A percentile compares a stretch with the other conserved stretches of the same genome.
These are phyloP conservation scores for Heptranchias perlo DNA, from an alignment of 2,113 vertebrate species.

Conservation along the genomic window DNA sequence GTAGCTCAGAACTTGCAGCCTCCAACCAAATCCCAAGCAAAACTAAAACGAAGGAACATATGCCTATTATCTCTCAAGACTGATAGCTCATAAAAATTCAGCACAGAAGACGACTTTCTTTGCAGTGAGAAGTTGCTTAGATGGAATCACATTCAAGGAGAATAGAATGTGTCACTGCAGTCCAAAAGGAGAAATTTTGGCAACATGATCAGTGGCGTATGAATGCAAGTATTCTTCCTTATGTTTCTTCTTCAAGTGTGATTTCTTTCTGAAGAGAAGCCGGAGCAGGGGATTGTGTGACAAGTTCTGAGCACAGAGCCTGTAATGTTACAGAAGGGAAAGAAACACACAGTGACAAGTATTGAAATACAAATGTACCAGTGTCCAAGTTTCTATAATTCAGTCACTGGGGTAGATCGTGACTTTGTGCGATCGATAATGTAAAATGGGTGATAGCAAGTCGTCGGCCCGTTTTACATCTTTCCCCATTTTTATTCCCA, in stretches of 20 bases:
- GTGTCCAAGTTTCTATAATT: background rate
- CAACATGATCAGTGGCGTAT: background rate
- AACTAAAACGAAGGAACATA: background rate
- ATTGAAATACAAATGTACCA: background rate
- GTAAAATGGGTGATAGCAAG: background rate
- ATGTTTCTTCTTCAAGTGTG: background rate
- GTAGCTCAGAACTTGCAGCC: background rate
- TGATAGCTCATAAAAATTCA: background rate
- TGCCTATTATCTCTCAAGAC: background rate
- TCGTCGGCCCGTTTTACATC: background rate
- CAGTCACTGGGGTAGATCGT: background rate
- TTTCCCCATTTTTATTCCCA: no score
- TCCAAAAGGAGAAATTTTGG: background rate
- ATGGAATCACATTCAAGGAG: background rate
- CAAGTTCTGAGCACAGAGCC: background rate
- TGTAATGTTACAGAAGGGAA: background rate
- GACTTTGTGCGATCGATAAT: background rate
- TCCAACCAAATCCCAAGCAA: background rate
- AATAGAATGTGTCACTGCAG: background rate
- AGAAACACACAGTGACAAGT: background rate
- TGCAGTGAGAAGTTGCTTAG: background rate
- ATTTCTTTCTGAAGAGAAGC: background rate
- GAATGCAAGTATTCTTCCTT: background rate
- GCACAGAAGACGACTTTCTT: background rate
- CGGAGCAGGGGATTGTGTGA: background rate